Percentiles rank a stretch among this genome's conserved stretches.
Conservation (phyloP, 1,140 invertebrate species). For the Dreissena polymorpha region DNA sequence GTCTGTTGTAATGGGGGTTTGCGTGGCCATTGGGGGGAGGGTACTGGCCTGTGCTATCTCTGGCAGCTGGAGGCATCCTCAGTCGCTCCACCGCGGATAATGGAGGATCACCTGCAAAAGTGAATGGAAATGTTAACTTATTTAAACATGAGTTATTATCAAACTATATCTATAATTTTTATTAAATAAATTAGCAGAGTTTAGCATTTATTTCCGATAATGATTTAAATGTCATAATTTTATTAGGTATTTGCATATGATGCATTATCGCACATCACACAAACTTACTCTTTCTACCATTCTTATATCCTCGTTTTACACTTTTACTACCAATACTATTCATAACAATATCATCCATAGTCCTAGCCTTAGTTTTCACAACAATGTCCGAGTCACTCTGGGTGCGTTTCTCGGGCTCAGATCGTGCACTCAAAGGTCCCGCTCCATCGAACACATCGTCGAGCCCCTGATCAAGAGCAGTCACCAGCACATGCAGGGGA, state of each 20-base stretch:
- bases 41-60: constrained; percentile 35
- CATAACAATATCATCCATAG: background rate
- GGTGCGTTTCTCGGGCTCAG: constrained; percentile 9
- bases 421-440: constrained; percentile 34
- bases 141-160: no score
- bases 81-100: constrained; percentile 59
- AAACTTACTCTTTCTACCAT: constrained; percentile 1
- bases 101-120: constrained; percentile 61
- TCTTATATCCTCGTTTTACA: background rate
- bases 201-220: no score
- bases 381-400: background rate
- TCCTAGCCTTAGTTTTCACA: background rate
- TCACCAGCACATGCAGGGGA: constrained; percentile 29
- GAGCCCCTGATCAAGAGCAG: background rate
- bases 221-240: no score
- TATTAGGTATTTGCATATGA: no score
- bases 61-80: constrained; percentile 57
- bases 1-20: constrained; percentile 25
- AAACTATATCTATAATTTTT: no score
- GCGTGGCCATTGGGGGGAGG: constrained; percentile 28
- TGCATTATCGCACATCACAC: background rate
- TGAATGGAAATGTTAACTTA: background rate
- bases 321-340: background rate
- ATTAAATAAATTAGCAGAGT: no score
- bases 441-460: constrained; percentile 40